Base-by-base conservation (phyloP, 2,888 invertebrate species). In the Colletes collaris region DNA sequence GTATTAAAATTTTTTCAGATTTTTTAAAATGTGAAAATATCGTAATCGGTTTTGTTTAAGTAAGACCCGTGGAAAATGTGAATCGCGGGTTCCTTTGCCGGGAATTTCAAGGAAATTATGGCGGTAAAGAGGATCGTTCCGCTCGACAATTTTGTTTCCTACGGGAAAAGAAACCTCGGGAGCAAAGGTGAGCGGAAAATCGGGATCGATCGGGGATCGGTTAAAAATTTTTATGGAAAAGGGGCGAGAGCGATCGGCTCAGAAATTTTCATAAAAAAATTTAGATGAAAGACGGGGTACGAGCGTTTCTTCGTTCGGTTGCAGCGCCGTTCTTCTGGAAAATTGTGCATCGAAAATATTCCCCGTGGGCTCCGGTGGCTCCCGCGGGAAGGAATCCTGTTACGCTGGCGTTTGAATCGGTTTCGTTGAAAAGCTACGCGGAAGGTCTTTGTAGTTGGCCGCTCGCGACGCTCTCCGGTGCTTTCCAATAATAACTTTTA, bases 401-500 rank as follows among this genome's bases (percentile, higher is more conserved):
- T 56, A 75, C 46, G 27, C 19, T 11, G 5, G 16, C 63, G 40
- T 50, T 27, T 56, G 66, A 73, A 72, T 35, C 27, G 49, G 49
- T 19, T 63, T 67, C 63, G 67, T 73, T 73, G 63, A 50, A 44
- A 40, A 63, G 67, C 37, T 64, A 58, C 53, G 62, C 59, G 68
- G 64, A 52, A 74, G 58, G 63, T 73, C 77, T 74, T 77, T 77
- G 77, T 68, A 62, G 16, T 44, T 44, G 8, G 44, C 44, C 44
- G 44, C 59, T 59, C 70, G 64, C 53, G 37, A 67, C 52, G 53
- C 60, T 44, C 58, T 58, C 53, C 59, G 64, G 68, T 8, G 44
- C 50, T 64, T 64, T 64, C 64, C 68, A 64, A 74, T 77, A 77
- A 74, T 68, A 77, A 77, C 74, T 68, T 77, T 58, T 49, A 59